Evolutionary conservation across 2,888 invertebrate species (phyloP).

Genomic region (Uropetala carovei): DNA sequence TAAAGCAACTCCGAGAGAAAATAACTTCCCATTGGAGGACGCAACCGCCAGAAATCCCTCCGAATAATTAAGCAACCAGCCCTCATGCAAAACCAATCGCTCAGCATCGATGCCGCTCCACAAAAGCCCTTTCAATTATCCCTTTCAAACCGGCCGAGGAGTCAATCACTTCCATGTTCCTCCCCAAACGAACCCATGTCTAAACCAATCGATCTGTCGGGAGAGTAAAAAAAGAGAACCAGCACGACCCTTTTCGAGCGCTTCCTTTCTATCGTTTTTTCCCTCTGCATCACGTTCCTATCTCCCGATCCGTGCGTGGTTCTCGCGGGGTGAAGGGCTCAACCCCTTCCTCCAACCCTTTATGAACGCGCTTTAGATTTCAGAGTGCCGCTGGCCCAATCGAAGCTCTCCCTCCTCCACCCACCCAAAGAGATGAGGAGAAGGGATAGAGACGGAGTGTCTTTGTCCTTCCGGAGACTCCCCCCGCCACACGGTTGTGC

Average conservation of each 20-base stretch:
- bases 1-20: no score
- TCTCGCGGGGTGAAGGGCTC: no score
- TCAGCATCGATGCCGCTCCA: constrained; percentile 31
- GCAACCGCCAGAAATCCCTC: constrained; percentile 23
- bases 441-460: background rate
- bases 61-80: constrained; percentile 34
- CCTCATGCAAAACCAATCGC: constrained; percentile 12
- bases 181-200: constrained; percentile 38
- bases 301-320: no score
- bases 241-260: background rate
- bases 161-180: constrained; percentile 39
- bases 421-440: background rate
- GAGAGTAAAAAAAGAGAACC: background rate
- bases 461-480: background rate
- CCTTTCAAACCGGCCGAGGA: background rate
- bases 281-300: background rate
- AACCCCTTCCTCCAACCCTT: background rate
- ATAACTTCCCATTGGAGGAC: background rate
- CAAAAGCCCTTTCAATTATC: constrained; percentile 49
- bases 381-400: background rate
- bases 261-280: background rate
- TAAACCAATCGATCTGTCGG: constrained; percentile 48
- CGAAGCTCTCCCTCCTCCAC: background rate
- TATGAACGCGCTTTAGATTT: background rate
- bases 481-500: background rate